Base-by-base conservation (phyloP, 2,888 invertebrate genomes). In the Branchellion lobata region DNA sequence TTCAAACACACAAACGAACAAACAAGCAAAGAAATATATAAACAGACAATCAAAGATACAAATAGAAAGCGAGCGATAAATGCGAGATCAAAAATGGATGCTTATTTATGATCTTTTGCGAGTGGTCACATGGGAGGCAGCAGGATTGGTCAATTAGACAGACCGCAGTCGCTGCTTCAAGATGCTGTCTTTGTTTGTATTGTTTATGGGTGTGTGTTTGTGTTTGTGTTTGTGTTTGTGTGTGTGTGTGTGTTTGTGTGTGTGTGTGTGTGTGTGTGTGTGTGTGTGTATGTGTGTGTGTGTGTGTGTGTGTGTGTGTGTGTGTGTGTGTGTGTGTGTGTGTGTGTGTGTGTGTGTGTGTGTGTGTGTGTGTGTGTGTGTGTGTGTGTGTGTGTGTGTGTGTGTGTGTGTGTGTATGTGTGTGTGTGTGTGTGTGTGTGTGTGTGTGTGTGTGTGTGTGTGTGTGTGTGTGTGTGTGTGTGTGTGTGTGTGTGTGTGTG, bases 71-170 rank as follows among this genome's bases (percentile, higher is more conserved):
- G 61, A 57, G 61, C 61, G 61, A 57, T 57, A 57, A 57, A 57
- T 57, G 61, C 24, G 61, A 57, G 61, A 57, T 57, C 61, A 57
- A 57, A 57, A 57, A 57, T 57, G 61, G n/a, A 57, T 57, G 21
- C 61, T 57, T 57, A 57, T 57, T 57, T 57, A 57, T 57, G 61
- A 57, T 57, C 61, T 57, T 57, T 57, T 8, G 61, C 61, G 61
- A 57, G 61, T 57, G 61, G 61, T 57, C 61, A 18, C 61, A 57
- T 18, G 61, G 61, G 61, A 24, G 24, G 61, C 40, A 18, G 24
- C 24, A 24, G 61, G 61, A 57, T 57, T 57, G 61, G 61, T 24
- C 61, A 57, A 57, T 57, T 57, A 57, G 61, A 57, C 3, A 24
- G 5, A n/a, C 61, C 40, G 40, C n/a, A 40, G 40, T 40, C 40